Evolutionary conservation across 2,888 invertebrate genomes (phyloP), one percentile per base, ranked within the genome.

Genomic region (Sacculina carcini): DNA sequence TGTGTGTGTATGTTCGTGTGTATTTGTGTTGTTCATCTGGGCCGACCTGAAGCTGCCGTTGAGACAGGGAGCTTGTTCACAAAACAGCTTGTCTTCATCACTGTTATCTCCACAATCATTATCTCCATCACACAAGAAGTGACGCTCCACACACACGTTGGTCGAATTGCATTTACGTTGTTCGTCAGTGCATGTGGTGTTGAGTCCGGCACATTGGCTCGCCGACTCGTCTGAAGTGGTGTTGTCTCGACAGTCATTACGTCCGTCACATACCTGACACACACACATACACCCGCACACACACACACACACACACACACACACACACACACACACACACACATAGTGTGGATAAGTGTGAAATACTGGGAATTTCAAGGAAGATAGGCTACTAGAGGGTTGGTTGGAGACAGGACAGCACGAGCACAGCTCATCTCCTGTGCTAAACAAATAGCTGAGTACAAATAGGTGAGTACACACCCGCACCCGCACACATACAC

Each of bases 101-200:
- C 83, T 84, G 62, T 86, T 86, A 63, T 92, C 92, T 0, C 92
- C 87, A 62, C 90, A 92, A 62, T 92, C 90, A 61, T 90, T 89
- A 61, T 92, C 89, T 7, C 63, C 90, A 64, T 96, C 92, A 65
- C 98, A 98, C 0, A 96, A 72, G 86, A 90, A 90, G 62, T 90
- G 90, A 0, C 87, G 87, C 62, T 96, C 94, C 0, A 96, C 90
- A 63, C 96, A 96, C 57, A 92, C 87, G 61, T 89, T 90, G 0
- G 90, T 90, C 59, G 82, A 83, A 60, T 84, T 82, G 63, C 90
- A 92, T 64, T 89, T 87, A 38, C 89, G 73, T 62, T 92, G 84
- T 64, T 85, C 84, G 0, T 77, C 68, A 1, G 86, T 84, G 60
- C 92, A 94, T 0, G 87, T 90, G 0, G 80, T 79, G 62, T 86